Evolutionary conservation across 2,888 invertebrate genomes (phyloP), one percentile per base, ranked within the genome.

Genomic region (Deilephila porcellus): DNA sequence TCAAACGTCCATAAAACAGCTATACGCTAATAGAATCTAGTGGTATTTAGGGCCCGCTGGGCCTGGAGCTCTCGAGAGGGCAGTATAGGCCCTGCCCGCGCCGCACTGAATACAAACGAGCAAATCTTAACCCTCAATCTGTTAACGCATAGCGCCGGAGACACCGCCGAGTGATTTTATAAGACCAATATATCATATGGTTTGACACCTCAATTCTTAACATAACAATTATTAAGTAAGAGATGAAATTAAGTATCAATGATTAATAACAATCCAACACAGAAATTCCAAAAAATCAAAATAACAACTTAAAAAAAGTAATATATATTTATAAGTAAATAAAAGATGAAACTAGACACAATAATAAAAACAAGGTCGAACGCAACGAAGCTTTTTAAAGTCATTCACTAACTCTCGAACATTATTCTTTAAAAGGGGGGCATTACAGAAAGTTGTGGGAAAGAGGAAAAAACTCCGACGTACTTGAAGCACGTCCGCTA

Each of bases 91-190:
- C 79, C 81, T 82, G 74, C 60, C 75, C 77, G 75, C 87, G 83
- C 82, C 75, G 56, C 75, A 75, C 83, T 86, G 92, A 89, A 93
- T 93, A 92, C 90, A 89, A 92, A 93, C 87, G 88, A 89, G 88
- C 78, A 79, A 90, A 90, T 91, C 90, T 89, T 90, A 88, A 86
- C 90, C 91, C 89, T 87, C 90, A 91, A 92, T 92, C 92, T 90
- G 89, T 82, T 83, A 34, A 59, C 4, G 52, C 64, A 72, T 37
- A 34, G 79, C 83, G 80, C 83, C 88, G 87, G 88, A 88, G 37
- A 64, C 20, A n/a, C 11, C 3, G 45, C 5, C 37, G 3, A 64
- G 64, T 67, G 52, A 52, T 52, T 67, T 52, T 67, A 52, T 52
- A 67, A 52, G 29, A 52, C n/a, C n/a, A 4, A 25, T 45, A 19